Conservation (phyloP, 2,888 invertebrate species). For the Aelia acuminata region DNA sequence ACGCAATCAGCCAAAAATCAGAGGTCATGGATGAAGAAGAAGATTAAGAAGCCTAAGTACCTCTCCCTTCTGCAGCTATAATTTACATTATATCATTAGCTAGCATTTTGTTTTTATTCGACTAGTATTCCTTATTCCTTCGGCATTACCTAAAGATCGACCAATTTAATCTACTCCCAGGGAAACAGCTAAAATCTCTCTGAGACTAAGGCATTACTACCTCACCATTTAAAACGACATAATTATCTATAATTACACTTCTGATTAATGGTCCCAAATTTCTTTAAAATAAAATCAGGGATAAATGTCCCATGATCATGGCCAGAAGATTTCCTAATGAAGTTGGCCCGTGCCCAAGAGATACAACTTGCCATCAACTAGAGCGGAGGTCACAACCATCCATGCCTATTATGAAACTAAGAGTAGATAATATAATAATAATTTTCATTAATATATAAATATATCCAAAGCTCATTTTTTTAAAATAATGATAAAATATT, state of each 20-base stretch:
- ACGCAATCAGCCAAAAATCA: too few relatives aligned
- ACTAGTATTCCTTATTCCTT: too few relatives aligned
- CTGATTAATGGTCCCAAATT: slow-evolving; percentile 4
- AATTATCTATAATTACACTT: slow-evolving; percentile 1
- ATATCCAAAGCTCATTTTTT: too few relatives aligned
- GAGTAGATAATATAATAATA: not conserved
- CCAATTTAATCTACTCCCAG: not conserved
- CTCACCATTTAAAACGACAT: not conserved
- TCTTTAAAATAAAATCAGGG: not conserved
- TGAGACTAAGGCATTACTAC: not conserved
- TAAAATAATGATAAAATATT: too few relatives aligned
- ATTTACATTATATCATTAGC: too few relatives aligned
- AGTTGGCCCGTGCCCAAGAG: not conserved
- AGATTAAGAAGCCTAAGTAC: too few relatives aligned
- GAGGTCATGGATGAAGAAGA: too few relatives aligned
- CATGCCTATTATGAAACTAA: not conserved
- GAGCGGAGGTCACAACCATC: not conserved
- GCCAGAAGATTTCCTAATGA: not conserved
- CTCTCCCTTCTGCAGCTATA: too few relatives aligned
- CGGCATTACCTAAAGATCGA: too few relatives aligned
- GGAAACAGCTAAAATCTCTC: not conserved
- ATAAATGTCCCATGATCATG: not conserved
- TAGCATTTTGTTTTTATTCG: too few relatives aligned
- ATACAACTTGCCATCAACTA: not conserved
- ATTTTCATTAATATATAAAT: not conserved